phyloP scores from a whole-genome alignment of 2,888 invertebrate genomes.

The Cephus sareptanus region DNA sequence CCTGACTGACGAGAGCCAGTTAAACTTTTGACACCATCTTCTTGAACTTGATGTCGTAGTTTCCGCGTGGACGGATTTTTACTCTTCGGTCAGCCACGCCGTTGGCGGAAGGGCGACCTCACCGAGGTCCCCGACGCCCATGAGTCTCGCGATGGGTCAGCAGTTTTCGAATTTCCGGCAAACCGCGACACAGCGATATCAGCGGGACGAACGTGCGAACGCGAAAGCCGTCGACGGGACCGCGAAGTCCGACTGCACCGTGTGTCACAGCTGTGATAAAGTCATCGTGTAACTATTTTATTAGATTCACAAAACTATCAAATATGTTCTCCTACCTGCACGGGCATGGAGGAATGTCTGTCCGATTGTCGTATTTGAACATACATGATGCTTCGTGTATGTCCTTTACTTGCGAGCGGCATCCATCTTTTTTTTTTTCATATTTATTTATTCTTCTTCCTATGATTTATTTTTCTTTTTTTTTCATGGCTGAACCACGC shows the following conservation, averaged over 20 bases:
- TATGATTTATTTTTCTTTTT: background rate
- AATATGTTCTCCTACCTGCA: constrained; percentile 12
- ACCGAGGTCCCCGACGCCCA: constrained; percentile 70
- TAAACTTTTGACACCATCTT: background rate
- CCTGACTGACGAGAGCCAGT: constrained; percentile 1
- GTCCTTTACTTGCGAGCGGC: background rate
- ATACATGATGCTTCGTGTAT: background rate
- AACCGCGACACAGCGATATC: constrained; percentile 7
- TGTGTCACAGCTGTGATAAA: constrained; percentile 88
- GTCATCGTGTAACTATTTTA: constrained; percentile 83
- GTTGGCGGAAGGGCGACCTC: constrained; percentile 75
- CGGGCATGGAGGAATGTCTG: constrained; percentile 26
- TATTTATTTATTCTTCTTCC: background rate
- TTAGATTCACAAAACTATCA: background rate
- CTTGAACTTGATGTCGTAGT: constrained; percentile 41
- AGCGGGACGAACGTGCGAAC: background rate
- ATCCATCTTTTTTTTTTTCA: background rate
- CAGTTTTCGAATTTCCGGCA: constrained; percentile 38
- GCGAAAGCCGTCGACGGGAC: constrained; percentile 52
- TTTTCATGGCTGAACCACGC: background rate
- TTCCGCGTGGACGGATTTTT: constrained; percentile 70
- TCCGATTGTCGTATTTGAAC: constrained; percentile 4
- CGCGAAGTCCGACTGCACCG: constrained; percentile 72
- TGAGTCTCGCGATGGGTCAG: constrained; percentile 64
- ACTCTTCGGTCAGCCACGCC: constrained; percentile 82